These are phyloP conservation scores for Sebastes alutus DNA, from an alignment of 2,797 vertebrate species.

Conservation along the genomic window DNA sequence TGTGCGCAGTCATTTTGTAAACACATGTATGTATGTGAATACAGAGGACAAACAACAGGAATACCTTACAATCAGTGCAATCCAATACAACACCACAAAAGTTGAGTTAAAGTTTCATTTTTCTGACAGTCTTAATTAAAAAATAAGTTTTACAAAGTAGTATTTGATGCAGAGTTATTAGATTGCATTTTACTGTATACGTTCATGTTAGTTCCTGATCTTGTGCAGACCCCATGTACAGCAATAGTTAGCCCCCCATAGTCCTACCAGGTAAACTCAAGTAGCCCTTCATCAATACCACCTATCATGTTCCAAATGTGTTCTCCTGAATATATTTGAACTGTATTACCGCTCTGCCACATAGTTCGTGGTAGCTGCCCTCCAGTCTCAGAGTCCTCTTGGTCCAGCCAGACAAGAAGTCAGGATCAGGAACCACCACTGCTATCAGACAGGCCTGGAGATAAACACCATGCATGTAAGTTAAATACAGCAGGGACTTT, in stretches of 20 bases:
- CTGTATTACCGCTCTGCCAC: slow-evolving; percentile 84
- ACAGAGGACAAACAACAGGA: not conserved
- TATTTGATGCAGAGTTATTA: not conserved
- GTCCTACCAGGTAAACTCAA: not conserved
- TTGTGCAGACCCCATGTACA: no score
- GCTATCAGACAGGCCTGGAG: slow-evolving; percentile 90
- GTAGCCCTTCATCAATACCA: no score
- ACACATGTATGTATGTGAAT: not conserved
- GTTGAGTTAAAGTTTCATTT: not conserved
- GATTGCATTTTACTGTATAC: not conserved
- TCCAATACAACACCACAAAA: not conserved
- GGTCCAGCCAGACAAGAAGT: slow-evolving; percentile 87
- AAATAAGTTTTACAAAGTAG: not conserved
- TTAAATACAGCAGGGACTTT: not conserved
- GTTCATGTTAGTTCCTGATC: not conserved
- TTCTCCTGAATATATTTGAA: not conserved
- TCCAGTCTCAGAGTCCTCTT: slow-evolving; percentile 84
- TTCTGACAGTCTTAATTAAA: not conserved
- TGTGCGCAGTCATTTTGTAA: not conserved
- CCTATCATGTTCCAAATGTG: not conserved
- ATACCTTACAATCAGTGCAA: not conserved
- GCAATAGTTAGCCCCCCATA: not conserved
- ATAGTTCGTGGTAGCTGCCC: slow-evolving; percentile 88
- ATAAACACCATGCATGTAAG: not conserved
- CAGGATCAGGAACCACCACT: slow-evolving; percentile 91